These are phyloP conservation scores for Scaptomyza cyrtandrae DNA, from an alignment of 2,888 invertebrate species.

Conservation along the genomic window DNA sequence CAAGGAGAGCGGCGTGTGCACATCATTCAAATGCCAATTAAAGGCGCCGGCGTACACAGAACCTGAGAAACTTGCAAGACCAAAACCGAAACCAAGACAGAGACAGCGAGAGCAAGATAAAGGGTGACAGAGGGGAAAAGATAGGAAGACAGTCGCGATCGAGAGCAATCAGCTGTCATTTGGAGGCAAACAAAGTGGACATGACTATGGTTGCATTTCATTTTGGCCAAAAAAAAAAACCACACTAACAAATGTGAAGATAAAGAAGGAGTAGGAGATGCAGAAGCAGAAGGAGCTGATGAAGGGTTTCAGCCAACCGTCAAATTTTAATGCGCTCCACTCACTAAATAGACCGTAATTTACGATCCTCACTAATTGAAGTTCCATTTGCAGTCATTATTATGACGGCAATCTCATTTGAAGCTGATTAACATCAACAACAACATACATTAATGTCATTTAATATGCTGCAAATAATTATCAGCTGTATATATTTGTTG, in stretches of 20 bases:
- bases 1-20: constrained; percentile 67
- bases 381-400: constrained; percentile 33
- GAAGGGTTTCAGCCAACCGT: constrained; percentile 56
- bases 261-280: neutral
- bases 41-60: constrained; percentile 80
- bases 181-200: constrained; percentile 80
- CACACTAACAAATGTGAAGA: neutral
- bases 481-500: neutral
- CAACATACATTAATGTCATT: constrained; percentile 16
- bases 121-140: neutral
- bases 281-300: neutral
- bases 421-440: constrained; percentile 43
- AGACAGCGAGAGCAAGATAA: neutral
- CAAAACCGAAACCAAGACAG: constrained; percentile 28
- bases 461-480: neutral
- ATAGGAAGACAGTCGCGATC: constrained; percentile 20
- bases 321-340: constrained; percentile 54
- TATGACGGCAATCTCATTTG: constrained; percentile 51
- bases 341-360: constrained; percentile 37
- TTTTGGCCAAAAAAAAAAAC: constrained; percentile 34
- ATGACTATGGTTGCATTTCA: constrained; percentile 64
- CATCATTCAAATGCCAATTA: constrained; percentile 82
- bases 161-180: constrained; percentile 78
- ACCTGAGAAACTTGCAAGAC: constrained; percentile 58
- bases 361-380: constrained; percentile 35